A percentile compares a stretch with the other conserved stretches of the same genome.
These are phyloP conservation scores for Griposia aprilina DNA, from an alignment of 2,888 invertebrate species.

Conservation along the genomic window DNA sequence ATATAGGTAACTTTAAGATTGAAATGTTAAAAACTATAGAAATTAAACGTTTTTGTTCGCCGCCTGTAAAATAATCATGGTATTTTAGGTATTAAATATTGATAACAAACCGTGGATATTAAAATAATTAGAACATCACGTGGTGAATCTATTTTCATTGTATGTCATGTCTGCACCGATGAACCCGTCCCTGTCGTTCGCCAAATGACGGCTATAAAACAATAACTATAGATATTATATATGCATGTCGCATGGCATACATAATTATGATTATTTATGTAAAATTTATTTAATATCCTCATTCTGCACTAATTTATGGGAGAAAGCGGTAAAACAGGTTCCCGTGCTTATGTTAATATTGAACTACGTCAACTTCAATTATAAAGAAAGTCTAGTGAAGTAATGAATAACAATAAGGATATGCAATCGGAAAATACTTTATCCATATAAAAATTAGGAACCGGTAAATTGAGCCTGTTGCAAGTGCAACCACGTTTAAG, in stretches of 20 bases:
- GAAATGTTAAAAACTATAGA: no score
- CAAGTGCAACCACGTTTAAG: not conserved
- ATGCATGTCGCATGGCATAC: constrained; percentile 8
- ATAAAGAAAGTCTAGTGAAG: constrained; percentile 6
- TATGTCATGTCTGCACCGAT: constrained; percentile 60
- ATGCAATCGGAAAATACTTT: not conserved
- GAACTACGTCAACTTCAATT: not conserved
- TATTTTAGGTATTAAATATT: no score
- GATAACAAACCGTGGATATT: no score
- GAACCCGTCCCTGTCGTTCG: constrained; percentile 64
- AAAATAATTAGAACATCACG: constrained; percentile 71
- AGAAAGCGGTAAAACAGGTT: constrained; percentile 35
- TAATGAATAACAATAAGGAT: not conserved
- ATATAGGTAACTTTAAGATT: no score
- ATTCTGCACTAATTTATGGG: constrained; percentile 22
- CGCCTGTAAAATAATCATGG: no score
- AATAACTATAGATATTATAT: constrained; percentile 35
- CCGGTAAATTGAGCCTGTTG: not conserved
- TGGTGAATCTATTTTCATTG: constrained; percentile 69
- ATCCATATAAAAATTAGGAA: not conserved
- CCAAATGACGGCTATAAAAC: constrained; percentile 59
- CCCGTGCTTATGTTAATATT: not conserved
- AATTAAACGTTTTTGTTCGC: no score
- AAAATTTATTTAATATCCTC: constrained; percentile 43
- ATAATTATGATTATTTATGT: constrained; percentile 19